Evolutionary conservation across 2,888 invertebrate genomes (phyloP), one percentile per base, ranked within the genome.

Genomic region (Pasiphila rectangulata): DNA sequence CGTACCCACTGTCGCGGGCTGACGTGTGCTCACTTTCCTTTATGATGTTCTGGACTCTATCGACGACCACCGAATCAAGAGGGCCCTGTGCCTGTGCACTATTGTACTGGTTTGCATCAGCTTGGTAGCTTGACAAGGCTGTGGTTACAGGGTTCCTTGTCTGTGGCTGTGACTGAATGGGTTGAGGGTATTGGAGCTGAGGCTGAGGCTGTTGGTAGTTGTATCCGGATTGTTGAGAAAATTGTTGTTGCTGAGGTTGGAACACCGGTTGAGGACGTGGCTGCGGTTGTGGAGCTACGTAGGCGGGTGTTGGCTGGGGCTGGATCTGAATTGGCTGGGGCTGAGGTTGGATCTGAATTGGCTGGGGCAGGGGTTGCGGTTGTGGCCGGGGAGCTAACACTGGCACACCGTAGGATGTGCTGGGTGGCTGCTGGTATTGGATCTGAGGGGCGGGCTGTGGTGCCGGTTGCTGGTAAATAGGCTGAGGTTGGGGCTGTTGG

Each of bases 1-100:
- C 58, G 46, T 83, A 86, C 20, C 88, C 88, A 10, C 79, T 72
- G 20, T 78, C 71, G 38, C 69, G 79, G 0, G 87, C 87, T n/a
- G 77, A 69, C 3, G 68, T 72, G 43, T 86, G 87, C 53, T 88
- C 88, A 53, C 70, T 75, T 1, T 86, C 83, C 46, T 70, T 86
- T 15, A 88, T 79, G 15, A 87, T 79, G 45, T 75, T 73, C 53
- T 85, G 82, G 21, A 87, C 78, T 20, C 72, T 75, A 32, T 72
- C 68, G 2, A 87, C 74, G 0, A 83, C 81, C 0, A 79, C 58
- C 0, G 83, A 72, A 46, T 87, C 87, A 1, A 87, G 67, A 3
- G 72, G 82, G 2, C 78, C 82, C 16, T 71, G 59, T 3, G 58
- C 56, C 13, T 76, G 73, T 1, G 59, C 57, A 2, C 61, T 64